Evolutionary conservation across 2,113 vertebrate genomes (phyloP).

Genomic region (Stigmatopora nigra): DNA sequence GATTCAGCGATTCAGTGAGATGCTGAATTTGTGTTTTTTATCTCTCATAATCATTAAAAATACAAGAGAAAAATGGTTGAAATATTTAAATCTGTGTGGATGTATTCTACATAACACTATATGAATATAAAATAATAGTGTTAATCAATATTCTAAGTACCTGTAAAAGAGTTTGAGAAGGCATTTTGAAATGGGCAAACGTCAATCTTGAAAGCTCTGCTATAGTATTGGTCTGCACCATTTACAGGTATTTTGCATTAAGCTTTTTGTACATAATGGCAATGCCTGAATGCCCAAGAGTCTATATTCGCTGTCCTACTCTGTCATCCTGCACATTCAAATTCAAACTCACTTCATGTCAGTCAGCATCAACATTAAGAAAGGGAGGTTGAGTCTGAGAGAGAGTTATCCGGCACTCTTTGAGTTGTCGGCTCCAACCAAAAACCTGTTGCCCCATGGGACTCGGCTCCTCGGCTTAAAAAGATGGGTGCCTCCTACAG

Average conservation of each 20-base stretch:
- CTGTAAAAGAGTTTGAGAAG: background rate
- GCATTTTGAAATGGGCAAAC: background rate
- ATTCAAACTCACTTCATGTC: conserved; percentile 66
- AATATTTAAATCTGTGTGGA: too few relatives aligned
- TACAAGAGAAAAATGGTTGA: too few relatives aligned
- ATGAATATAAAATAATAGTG: too few relatives aligned
- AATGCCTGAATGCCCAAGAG: conserved; percentile 80
- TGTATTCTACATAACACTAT: too few relatives aligned
- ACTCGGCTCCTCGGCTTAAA: conserved; percentile 57
- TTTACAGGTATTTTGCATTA: conserved; percentile 60
- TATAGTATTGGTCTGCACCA: conserved; percentile 17
- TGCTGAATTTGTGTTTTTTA: too few relatives aligned
- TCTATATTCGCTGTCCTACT: conserved; percentile 67
- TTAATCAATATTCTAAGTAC: background rate
- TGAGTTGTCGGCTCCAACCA: conserved; percentile 56
- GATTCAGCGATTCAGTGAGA: too few relatives aligned
- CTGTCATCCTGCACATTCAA: conserved; percentile 59
- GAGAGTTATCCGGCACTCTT: conserved; percentile 66
- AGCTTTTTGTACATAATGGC: conserved; percentile 36
- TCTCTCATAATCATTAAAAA: too few relatives aligned
- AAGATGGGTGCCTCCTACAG: conserved; percentile 57
- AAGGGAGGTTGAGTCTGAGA: conserved; percentile 46
- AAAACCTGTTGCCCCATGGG: conserved; percentile 51
- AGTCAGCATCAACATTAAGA: conserved; percentile 52
- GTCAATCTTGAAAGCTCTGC: conserved; percentile 9